Base-by-base conservation (phyloP, 2,113 vertebrate species). In the Poeciliopsis turrubarensis region DNA sequence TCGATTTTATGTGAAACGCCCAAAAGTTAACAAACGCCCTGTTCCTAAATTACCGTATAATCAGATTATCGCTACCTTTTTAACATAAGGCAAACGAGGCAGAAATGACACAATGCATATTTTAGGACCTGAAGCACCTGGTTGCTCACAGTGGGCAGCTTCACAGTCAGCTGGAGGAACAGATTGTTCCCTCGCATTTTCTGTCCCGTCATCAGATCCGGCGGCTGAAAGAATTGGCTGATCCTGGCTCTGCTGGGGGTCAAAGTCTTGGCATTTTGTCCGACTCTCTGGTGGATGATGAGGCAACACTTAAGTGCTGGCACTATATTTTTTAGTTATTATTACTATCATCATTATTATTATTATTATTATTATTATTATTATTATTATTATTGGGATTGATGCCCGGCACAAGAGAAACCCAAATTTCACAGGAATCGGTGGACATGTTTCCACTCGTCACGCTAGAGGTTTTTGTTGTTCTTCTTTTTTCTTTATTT, bases 161-260 rank as follows among this genome's bases (percentile, higher is more conserved):
- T 76, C 68, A 85, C 72, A 80, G 82, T 85, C 78, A 77, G 82
- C 79, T 19, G 26, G 54, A 73, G 70, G 89, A 93, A 87, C 90
- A 89, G 84, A 91, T 85, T 92, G 83, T 82, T 75, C 76, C 75
- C 83, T 87, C 73, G 75, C 30, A 83, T 77, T 91, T 92, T 37
- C 75, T 92, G 88, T 82, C 65, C 57, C 8, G 74, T 92, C 87
- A 91, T 92, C 89, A 83, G 80, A 89, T 90, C 73, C 26, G 29
- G 77, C 70, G 61, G 82, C 82, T 80, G 80, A 79, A 64, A 86
- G 57, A 86, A 84, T 70, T 75, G 81, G 86, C 89, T 88, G 80
- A 90, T 89, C 78, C 77, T 82, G 66, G 78, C 75, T 77, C 60
- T 76, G 83, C 63, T 78, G 79, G 81, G 79, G 84, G 71, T 77